phyloP scores from a whole-genome alignment of 2,113 vertebrate species.

The Hucho hucho region DNA sequence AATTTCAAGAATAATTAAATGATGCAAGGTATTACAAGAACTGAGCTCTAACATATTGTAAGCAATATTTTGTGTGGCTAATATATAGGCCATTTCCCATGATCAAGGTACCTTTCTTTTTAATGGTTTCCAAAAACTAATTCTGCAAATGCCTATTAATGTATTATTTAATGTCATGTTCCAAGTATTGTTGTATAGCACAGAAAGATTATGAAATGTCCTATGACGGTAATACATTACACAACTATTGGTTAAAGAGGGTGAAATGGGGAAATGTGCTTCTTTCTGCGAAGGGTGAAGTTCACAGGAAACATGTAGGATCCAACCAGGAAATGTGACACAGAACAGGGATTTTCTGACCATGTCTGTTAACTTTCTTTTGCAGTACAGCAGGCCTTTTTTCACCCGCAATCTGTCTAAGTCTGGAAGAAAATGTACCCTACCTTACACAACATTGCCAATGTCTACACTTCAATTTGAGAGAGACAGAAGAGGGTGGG shows the following conservation, averaged over 20 bases:
- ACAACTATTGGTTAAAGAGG: neutral
- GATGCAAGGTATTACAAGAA: neutral
- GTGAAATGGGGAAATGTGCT: neutral
- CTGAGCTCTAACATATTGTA: neutral
- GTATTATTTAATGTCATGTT: neutral
- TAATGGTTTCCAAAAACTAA: neutral
- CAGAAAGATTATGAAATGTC: neutral
- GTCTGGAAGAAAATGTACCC: too few species aligned
- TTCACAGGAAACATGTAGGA: too few species aligned
- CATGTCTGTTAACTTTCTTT: too few species aligned
- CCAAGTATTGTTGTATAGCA: neutral
- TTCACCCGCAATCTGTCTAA: too few species aligned
- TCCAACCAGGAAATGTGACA: too few species aligned
- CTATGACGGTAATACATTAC: neutral
- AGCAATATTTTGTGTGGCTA: neutral
- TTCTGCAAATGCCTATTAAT: neutral
- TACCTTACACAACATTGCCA: too few species aligned
- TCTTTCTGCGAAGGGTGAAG: too few species aligned
- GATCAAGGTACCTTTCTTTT: neutral
- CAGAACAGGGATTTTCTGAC: too few species aligned
- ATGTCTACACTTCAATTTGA: too few species aligned
- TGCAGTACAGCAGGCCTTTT: too few species aligned
- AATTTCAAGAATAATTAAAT: neutral
- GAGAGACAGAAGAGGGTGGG: too few species aligned
- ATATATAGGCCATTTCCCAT: neutral